Evolutionary conservation across 2,888 invertebrate genomes (phyloP).

Genomic region (Cantharis rufa): DNA sequence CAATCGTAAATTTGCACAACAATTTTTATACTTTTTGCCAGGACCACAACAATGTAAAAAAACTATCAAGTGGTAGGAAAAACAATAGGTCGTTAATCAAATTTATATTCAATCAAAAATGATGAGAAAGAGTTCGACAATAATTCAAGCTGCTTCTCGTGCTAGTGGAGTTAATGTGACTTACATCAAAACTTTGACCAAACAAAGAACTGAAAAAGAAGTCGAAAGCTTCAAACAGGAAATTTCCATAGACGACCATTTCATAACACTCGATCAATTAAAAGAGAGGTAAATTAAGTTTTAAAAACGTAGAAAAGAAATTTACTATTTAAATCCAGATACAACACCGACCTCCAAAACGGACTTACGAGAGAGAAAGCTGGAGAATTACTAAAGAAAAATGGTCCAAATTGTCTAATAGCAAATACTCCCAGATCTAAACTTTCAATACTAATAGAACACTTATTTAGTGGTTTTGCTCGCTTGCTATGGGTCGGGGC

Average conservation of each 20-base stretch:
- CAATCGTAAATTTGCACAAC: slow-evolving; percentile 18
- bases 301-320: background rate
- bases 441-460: slow-evolving; percentile 66
- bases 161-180: slow-evolving; percentile 18
- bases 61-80: background rate
- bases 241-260: slow-evolving; percentile 43
- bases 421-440: slow-evolving; percentile 65
- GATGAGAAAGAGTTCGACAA: background rate
- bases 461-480: slow-evolving; percentile 74
- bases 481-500: slow-evolving; percentile 72
- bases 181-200: slow-evolving; percentile 34
- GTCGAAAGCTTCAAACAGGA: slow-evolving; percentile 42
- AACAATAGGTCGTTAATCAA: background rate
- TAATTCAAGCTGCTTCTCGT: background rate
- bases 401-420: slow-evolving; percentile 67
- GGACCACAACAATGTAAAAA: background rate
- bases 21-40: background rate
- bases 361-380: slow-evolving; percentile 64
- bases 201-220: slow-evolving; percentile 32
- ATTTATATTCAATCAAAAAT: background rate
- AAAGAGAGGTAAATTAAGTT: slow-evolving; percentile 40
- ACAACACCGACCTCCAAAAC: slow-evolving; percentile 55
- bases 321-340: slow-evolving; percentile 38
- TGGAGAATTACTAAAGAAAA: slow-evolving; percentile 56
- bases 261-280: slow-evolving; percentile 41